A percentile compares a stretch with the other conserved stretches of the same genome.
phyloP scores from a whole-genome alignment of 2,797 vertebrate species.

The Trachurus trachurus region DNA sequence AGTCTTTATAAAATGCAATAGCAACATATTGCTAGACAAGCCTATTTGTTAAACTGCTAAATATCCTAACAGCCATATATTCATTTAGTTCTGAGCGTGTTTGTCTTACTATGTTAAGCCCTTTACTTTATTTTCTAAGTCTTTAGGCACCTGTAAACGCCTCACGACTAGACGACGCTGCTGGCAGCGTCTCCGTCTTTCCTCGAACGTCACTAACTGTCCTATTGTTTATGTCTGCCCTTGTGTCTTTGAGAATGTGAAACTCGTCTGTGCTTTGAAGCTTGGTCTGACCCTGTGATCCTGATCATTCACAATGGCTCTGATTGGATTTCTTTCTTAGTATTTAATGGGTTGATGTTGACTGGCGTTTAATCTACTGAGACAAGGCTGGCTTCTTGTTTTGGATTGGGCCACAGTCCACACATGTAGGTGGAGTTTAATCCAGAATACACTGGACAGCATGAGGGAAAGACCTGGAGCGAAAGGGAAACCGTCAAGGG shows the following conservation, averaged over 20 bases:
- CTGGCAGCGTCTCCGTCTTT: constrained; percentile 78
- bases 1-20: constrained; percentile 64
- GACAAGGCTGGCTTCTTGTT: constrained; percentile 69
- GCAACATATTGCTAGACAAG: constrained; percentile 31
- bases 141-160: constrained; percentile 24
- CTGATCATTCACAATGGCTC: constrained; percentile 24
- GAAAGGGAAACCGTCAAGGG: constrained; percentile 73
- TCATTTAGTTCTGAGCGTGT: constrained; percentile 39
- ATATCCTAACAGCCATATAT: constrained; percentile 71
- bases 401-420: constrained; percentile 41
- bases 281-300: constrained; percentile 27
- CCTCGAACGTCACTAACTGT: constrained; percentile 37
- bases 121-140: constrained; percentile 22
- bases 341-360: constrained; percentile 13
- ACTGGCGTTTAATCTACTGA: constrained; percentile 17
- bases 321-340: constrained; percentile 13
- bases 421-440: constrained; percentile 34
- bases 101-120: constrained; percentile 24
- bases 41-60: constrained; percentile 46
- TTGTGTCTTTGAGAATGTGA: constrained; percentile 69
- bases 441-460: constrained; percentile 34
- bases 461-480: constrained; percentile 56
- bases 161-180: constrained; percentile 73
- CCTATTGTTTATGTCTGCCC: constrained; percentile 36
- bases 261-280: constrained; percentile 42